Evolutionary conservation across 2,888 invertebrate genomes (phyloP), one percentile per base, ranked within the genome.

Genomic region (Drosophila limbata): DNA sequence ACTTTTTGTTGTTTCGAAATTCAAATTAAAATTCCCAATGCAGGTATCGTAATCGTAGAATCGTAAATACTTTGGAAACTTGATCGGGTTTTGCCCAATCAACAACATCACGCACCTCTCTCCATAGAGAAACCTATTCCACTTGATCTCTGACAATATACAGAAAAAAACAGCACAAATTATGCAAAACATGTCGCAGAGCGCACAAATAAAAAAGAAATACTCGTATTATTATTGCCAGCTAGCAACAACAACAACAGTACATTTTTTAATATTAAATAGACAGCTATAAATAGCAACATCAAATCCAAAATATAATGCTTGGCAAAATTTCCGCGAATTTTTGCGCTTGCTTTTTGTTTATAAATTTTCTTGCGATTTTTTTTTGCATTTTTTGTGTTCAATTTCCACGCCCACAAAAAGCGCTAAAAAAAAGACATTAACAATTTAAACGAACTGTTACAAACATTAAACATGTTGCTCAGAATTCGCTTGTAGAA

Each of bases 181-280:
- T 82, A 82, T 82, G 75, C 85, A 82, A 77, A 87, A 84, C 82
- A 77, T 81, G 84, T 79, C 75, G 77, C 68, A 13, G 17, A 15
- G 50, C 11, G 37, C 13, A 13, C 13, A 69, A 5, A 55, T 1
- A 33, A 45, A 35, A 57, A 40, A 33, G 21, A 42, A 40, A 63
- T 63, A 79, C 56, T 50, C 62, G 57, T 44, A 45, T 69, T 56
- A 61, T 51, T 51, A 73, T 74, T 64, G 63, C 69, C 19, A 19
- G 66, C 69, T 35, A 42, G 31, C 44, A 35, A 47, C 45, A 61
- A 51, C 19, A 37, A 45, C 51, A 55, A 19, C 17, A 42, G 17
- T 10, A 44, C 37, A 19, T 31, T 39, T 52, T 60, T 69, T 44
- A 44, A 55, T 55, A 56, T 75, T 56, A 56, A 51, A 68, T 47